phyloP scores from a whole-genome alignment of 2,113 vertebrate species.

The Otus sunia region DNA sequence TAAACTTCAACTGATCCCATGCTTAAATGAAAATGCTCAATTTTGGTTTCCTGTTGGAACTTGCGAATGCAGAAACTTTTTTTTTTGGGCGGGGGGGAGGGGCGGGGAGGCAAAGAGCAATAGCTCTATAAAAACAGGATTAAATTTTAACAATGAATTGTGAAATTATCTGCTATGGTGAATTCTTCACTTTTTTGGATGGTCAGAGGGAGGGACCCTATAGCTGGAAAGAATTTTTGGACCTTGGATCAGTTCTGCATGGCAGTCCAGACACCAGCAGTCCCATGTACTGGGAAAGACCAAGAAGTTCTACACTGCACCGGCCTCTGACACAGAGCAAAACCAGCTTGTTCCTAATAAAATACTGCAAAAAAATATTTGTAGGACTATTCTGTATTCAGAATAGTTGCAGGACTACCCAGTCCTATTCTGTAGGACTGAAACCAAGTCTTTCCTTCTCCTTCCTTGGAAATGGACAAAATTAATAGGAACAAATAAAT shows the following conservation, averaged over 20 bases:
- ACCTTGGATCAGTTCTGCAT: background rate
- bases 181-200: background rate
- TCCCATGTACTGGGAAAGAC: background rate
- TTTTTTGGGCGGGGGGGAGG: rapidly evolving
- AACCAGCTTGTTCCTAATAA: background rate
- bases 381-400: background rate
- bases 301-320: background rate
- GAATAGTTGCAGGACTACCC: too few species aligned
- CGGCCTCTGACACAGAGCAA: background rate
- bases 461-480: background rate
- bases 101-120: background rate
- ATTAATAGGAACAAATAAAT: background rate
- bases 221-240: background rate
- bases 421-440: background rate
- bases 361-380: background rate
- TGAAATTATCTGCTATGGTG: background rate
- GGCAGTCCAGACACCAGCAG: background rate
- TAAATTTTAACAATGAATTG: background rate
- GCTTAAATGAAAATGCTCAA: background rate
- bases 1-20: background rate
- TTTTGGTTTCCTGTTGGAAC: background rate
- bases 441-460: background rate
- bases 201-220: rapidly evolving
- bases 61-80: background rate
- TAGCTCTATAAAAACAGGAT: background rate